Percentiles rank a stretch among this genome's conserved stretches.
Conservation (phyloP, 2,797 vertebrate genomes). For the Thamnophis elegans region DNA sequence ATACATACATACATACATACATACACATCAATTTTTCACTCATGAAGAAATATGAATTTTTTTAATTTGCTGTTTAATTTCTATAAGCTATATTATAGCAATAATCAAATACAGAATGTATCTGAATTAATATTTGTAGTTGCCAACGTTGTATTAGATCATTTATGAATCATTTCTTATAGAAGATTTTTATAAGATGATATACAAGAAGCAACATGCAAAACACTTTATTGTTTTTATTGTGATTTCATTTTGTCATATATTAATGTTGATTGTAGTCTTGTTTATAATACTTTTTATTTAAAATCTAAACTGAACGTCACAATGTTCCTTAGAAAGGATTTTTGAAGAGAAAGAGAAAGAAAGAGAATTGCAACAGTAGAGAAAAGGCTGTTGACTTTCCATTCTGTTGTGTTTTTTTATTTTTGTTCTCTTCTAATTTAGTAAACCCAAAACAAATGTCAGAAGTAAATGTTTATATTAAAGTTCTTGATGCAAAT, state of each 20-base stretch:
- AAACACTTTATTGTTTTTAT: neutral
- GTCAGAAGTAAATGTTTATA: slow-evolving; percentile 80
- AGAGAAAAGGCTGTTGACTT: neutral
- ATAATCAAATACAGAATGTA: neutral
- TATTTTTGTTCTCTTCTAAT: slow-evolving; percentile 27
- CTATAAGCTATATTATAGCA: neutral
- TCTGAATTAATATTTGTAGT: neutral
- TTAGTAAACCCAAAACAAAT: slow-evolving; percentile 81
- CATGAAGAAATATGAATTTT: neutral
- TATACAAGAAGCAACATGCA: neutral
- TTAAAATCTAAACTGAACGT: neutral
- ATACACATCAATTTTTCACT: neutral
- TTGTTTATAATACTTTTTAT: neutral
- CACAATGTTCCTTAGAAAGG: neutral
- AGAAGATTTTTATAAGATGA: neutral
- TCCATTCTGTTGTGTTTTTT: neutral
- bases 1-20: no score
- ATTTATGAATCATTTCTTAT: neutral
- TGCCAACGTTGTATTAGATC: neutral
- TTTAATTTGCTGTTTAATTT: neutral
- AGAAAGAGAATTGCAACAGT: neutral
- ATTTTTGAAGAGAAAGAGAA: neutral
- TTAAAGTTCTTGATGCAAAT: slow-evolving; percentile 90
- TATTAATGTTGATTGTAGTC: neutral
- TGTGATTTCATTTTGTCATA: neutral